A percentile compares a stretch with the other conserved stretches of the same genome.
These are phyloP conservation scores for Aurelia aurita complex sp. Pacific DNA, from an alignment of 30 jellyfish, hydroid and myxozoan genomes.

Conservation along the genomic window DNA sequence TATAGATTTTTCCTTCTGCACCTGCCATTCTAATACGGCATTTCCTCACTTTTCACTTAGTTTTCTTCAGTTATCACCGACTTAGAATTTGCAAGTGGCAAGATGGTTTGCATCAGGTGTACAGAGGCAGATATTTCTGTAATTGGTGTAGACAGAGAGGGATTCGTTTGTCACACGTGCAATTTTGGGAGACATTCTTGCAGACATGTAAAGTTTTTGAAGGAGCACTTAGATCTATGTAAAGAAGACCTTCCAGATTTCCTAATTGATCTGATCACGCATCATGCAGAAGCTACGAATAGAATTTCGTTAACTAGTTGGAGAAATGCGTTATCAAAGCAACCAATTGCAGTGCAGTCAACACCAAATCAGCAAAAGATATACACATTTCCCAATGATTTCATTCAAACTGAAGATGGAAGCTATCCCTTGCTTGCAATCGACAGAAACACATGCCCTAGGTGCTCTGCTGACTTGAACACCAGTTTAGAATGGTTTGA, in stretches of 20 bases:
- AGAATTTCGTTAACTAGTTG: neutral
- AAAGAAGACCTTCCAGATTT: constrained; percentile 11
- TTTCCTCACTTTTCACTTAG: neutral
- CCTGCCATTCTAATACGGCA: no score
- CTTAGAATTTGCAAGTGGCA: constrained; percentile 2
- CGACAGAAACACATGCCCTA: neutral
- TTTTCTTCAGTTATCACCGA: neutral
- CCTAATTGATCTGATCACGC: neutral
- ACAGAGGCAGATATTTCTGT: neutral
- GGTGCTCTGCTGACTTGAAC: neutral
- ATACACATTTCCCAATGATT: neutral
- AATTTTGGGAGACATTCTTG: constrained; percentile 14
- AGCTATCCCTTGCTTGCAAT: neutral
- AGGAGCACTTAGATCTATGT: neutral
- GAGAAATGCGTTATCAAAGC: neutral
- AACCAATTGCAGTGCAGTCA: neutral
- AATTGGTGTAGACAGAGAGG: constrained; percentile 9
- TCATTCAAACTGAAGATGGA: constrained; percentile 1
- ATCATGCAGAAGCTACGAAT: neutral
- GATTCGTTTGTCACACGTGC: neutral
- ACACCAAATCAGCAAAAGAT: constrained; percentile 3
- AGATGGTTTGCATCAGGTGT: neutral
- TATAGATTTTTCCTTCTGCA: no score
- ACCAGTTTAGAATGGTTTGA: neutral
- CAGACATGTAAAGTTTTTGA: neutral